Conservation (phyloP, 2,888 invertebrate species). For the Pseudeuparius sepicola region DNA sequence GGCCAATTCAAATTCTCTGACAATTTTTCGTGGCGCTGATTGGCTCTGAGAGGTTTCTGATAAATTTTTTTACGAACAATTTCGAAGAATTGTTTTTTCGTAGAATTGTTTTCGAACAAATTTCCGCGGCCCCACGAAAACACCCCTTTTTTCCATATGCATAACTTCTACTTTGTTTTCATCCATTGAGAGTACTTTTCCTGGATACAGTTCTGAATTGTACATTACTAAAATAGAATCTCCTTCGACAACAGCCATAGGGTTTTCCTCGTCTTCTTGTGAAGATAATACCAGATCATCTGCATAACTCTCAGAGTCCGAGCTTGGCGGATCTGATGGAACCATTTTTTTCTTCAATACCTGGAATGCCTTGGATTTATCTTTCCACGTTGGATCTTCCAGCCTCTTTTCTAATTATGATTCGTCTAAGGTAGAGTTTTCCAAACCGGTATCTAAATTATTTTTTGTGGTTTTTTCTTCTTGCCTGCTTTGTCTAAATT, state of each 20-base stretch:
- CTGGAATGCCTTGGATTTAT: too few relatives aligned
- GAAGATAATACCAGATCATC: conserved; percentile 3
- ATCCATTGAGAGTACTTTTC: conserved; percentile 3
- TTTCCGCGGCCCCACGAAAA: too few relatives aligned
- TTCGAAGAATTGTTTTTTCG: too few relatives aligned
- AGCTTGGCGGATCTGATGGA: conserved; percentile 4
- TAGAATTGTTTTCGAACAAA: too few relatives aligned
- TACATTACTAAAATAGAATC: conserved; percentile 5
- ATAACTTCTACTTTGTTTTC: conserved; percentile 4
- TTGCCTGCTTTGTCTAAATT: too few relatives aligned
- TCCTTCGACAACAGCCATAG: conserved; percentile 3
- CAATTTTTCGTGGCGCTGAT: too few relatives aligned
- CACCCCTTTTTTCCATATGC: conserved; percentile 3
- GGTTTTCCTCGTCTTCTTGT: background rate
- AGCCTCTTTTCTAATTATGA: conserved; percentile 1
- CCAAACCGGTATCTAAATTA: too few relatives aligned
- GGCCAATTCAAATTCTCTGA: too few relatives aligned
- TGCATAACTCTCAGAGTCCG: conserved; percentile 3
- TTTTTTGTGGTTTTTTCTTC: too few relatives aligned
- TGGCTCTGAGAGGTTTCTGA: too few relatives aligned
- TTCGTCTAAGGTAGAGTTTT: too few relatives aligned
- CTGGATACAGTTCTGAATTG: conserved; percentile 5
- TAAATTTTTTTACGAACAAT: too few relatives aligned
- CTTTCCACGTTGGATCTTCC: conserved; percentile 4
- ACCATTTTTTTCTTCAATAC: conserved; percentile 1